phyloP scores from a whole-genome alignment of 37 sponge, comb jelly and placozoan genomes.

The Haliclona indistincta region DNA sequence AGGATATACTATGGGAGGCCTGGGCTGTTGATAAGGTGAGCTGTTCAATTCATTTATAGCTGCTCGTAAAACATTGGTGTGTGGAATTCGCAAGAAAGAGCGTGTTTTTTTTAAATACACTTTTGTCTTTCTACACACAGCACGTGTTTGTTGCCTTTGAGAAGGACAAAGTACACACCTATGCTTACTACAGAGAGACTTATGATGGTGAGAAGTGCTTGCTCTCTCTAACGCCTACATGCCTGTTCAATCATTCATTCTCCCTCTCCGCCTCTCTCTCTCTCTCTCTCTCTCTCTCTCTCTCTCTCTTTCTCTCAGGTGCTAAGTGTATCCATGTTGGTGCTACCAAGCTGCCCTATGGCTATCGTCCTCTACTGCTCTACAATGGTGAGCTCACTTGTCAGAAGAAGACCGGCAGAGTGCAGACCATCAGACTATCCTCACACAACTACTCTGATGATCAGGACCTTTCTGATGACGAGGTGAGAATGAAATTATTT shows the following conservation, averaged over 20 bases:
- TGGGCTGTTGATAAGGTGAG: constrained; percentile 77
- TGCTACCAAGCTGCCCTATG: constrained; percentile 86
- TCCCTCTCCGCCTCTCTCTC: too few relatives aligned
- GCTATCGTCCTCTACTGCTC: constrained; percentile 86
- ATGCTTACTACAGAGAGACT: constrained; percentile 78
- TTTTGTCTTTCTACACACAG: constrained; percentile 22
- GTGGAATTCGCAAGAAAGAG: background rate
- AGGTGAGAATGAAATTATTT: constrained; percentile 50
- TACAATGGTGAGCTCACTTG: constrained; percentile 93
- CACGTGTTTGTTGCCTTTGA: constrained; percentile 74
- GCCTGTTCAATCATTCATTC: too few relatives aligned
- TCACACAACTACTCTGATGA: constrained; percentile 73
- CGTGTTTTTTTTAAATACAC: background rate
- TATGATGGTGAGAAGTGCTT: constrained; percentile 67
- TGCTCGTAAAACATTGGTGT: too few relatives aligned
- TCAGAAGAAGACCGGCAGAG: constrained; percentile 82
- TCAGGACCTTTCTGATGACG: constrained; percentile 61
- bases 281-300: background rate
- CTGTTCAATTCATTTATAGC: background rate
- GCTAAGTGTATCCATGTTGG: constrained; percentile 68
- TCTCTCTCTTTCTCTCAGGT: constrained; percentile 16
- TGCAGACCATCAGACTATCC: constrained; percentile 46
- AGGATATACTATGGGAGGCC: constrained; percentile 90
- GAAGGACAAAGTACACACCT: constrained; percentile 76
- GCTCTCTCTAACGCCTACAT: background rate